A percentile compares a stretch with the other conserved stretches of the same genome.
Conservation (phyloP, 2,888 invertebrate species). For the Diadromus collaris region DNA sequence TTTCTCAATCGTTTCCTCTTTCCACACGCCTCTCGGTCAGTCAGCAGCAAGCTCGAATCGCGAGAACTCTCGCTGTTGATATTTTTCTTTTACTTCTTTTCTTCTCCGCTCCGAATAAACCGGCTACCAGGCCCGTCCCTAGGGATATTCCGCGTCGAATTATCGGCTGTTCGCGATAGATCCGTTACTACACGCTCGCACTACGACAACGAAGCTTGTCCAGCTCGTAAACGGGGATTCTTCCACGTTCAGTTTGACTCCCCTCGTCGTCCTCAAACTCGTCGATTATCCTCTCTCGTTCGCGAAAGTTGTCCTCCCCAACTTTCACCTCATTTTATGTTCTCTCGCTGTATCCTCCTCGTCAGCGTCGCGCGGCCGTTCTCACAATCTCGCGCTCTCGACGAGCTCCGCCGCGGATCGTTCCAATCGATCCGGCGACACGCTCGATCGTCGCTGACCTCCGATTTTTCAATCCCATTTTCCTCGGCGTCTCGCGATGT, state of each 20-base stretch:
- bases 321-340: neutral
- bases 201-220: constrained; percentile 2
- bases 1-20: constrained; percentile 15
- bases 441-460: neutral
- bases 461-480: neutral
- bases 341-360: neutral
- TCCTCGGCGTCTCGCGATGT: neutral
- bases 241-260: neutral
- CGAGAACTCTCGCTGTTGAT: neutral
- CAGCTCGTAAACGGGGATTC: neutral
- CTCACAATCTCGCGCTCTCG: neutral
- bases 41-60: constrained; percentile 1
- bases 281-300: neutral
- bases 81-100: neutral
- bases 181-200: neutral
- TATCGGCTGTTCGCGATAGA: neutral
- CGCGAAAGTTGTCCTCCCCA: neutral
- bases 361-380: neutral
- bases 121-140: constrained; percentile 15
- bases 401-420: neutral
- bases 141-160: constrained; percentile 2
- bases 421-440: constrained; percentile 16
- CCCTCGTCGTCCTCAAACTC: neutral
- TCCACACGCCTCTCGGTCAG: constrained; percentile 15
- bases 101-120: constrained; percentile 35